A percentile compares a stretch with the other conserved stretches of the same genome.
Conservation (phyloP, 2,113 vertebrate genomes). For the Oncorhynchus gorbuscha region DNA sequence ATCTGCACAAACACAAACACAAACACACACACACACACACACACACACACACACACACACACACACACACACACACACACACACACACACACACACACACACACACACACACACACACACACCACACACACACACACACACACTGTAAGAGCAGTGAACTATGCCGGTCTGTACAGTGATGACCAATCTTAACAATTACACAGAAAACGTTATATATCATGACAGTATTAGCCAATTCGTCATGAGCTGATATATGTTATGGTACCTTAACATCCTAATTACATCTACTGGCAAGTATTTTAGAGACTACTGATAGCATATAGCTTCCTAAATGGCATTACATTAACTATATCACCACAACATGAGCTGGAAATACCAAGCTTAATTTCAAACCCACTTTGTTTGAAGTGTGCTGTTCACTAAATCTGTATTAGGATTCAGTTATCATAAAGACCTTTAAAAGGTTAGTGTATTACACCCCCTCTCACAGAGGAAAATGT, state of each 20-base stretch:
- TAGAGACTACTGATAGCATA: no score
- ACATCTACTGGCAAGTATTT: background rate
- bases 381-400: background rate
- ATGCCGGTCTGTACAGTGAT: background rate
- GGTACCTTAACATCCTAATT: background rate
- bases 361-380: background rate
- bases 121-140: background rate
- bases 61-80: no score
- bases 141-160: background rate
- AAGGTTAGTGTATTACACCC: background rate
- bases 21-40: no score
- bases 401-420: background rate
- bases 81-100: background rate
- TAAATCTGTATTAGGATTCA: constrained; percentile 18
- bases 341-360: background rate
- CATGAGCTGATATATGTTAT: background rate
- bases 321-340: background rate
- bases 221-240: background rate
- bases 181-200: background rate
- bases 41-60: no score
- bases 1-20: background rate
- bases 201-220: background rate
- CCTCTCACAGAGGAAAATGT: constrained; percentile 17
- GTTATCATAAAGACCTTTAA: constrained; percentile 41
- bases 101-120: no score